Evolutionary conservation across 2,113 vertebrate genomes (phyloP), one percentile per base, ranked within the genome.

Genomic region (Capricornis sumatraensis): DNA sequence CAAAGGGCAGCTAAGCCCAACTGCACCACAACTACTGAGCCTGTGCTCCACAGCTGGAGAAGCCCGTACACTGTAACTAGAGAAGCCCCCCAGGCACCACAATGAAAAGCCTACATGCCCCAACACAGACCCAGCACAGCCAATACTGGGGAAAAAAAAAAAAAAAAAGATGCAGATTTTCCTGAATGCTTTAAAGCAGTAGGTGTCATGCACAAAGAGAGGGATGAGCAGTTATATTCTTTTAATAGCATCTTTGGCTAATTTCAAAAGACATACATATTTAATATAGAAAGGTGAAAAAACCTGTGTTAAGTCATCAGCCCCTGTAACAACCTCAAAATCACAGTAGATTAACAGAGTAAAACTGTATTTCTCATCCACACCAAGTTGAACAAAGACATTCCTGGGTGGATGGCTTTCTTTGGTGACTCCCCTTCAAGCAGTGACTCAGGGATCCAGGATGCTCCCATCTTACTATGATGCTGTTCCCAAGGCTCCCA

Each of bases 161-260:
- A 14, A 60, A 62, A 62, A 36, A 71, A 71, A 89, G 45, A 84
- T 17, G 17, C 17, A 71, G 47, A 15, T 58, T 82, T 74, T 53
- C 27, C 62, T 28, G 43, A 84, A 89, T 43, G 57, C 15, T 55
- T 86, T 50, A 87, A 81, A 50, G 55, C 3, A 67, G n/a, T 11
- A 27, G 14, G 10, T 78, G 9, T 12, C 6, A 1, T 12, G 6
- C 10, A 45, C 33, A 86, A 86, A 90, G 25, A 93, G 19, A 87
- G 55, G 17, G 17, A 58, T 85, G 16, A 21, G 30, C 8, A 55
- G 3, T 81, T 71, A 27, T 4, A 82, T 11, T 50, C 90, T 60
- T 67, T 81, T 74, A 94, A 76, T 28, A 93, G 50, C 21, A 76
- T 81, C 58, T 21, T 47, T 82, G 90, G 57, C 58, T 89, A 57